Base-by-base conservation (phyloP, 2,888 invertebrate species). In the Chymomyza fuscimana region DNA sequence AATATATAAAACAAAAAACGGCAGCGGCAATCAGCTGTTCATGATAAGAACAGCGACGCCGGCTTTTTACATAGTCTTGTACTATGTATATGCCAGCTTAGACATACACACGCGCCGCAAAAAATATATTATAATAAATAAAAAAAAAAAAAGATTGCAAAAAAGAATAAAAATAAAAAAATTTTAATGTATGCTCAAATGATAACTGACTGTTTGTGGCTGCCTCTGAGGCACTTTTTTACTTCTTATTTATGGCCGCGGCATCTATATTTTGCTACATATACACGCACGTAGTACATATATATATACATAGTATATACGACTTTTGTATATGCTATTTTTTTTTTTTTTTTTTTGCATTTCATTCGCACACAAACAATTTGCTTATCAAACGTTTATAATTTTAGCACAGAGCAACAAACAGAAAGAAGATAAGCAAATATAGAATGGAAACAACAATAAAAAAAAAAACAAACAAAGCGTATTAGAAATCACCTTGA, bases 1-100 rank as follows among this genome's bases (percentile, higher is more conserved):
- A 74, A 54, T 61, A 54, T 61, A 73, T 60, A 64, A 69, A 63
- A 67, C 29, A 50, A 63, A 50, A 40, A 58, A 58, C 25, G 25
- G 61, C 46, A 36, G 51, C 36, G 59, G 63, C 78, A 77, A 77
- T 77, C 77, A 77, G 77, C 77, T 77, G 77, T 71, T 69, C 25
- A 22, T 65, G 65, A 69, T 65, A 69, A 63, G 51, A 25, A 54
- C 7, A 52, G 12, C 63, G 54, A 54, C 54, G 54, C 54, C 54
- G 54, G 54, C 54, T 22, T 54, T 54, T 54, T 15, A 9, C 54
- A 54, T n/a, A 51, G 51, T 16, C 51, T n/a, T 15, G 9, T 32
- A 32, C 7, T 32, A 32, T 7, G 6, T 32, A 32, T 32, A 32
- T 32, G 6, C 6, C 32, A 32, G 32, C 32, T 32, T 32, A 32